Evolutionary conservation across 2,797 vertebrate genomes (phyloP).

Genomic region (Mormyrus proboscirostris): DNA sequence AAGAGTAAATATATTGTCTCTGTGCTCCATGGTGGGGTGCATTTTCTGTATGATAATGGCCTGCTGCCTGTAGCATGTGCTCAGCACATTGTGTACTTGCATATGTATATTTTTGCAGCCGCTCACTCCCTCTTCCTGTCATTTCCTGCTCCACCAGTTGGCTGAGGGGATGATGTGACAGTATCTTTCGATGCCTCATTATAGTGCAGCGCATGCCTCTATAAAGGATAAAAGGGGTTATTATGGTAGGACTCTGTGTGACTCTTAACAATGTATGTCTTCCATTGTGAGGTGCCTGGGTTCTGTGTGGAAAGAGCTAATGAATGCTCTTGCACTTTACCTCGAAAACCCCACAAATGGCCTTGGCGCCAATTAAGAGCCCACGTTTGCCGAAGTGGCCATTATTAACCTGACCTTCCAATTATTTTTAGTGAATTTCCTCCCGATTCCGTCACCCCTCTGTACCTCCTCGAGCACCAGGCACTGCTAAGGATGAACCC

Average conservation of each 20-base stretch:
- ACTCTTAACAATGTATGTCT: constrained; percentile 34
- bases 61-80: neutral
- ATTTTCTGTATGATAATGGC: neutral
- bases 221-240: constrained; percentile 24
- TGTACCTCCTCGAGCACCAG: constrained; percentile 35
- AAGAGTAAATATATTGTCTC: neutral
- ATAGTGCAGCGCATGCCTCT: constrained; percentile 40
- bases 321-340: constrained; percentile 69
- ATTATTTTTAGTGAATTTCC: constrained; percentile 68
- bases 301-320: constrained; percentile 53
- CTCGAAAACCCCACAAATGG: constrained; percentile 61
- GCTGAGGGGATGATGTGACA: constrained; percentile 41
- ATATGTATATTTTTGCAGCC: neutral
- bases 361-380: constrained; percentile 66
- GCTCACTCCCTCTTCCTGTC: neutral
- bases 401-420: constrained; percentile 75
- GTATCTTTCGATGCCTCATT: constrained; percentile 57
- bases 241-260: constrained; percentile 39
- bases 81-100: neutral
- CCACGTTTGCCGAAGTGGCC: constrained; percentile 58
- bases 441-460: constrained; percentile 55
- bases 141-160: constrained; percentile 20
- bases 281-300: constrained; percentile 36
- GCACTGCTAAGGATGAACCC: constrained; percentile 43
- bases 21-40: neutral